Conservation (phyloP, 2,888 invertebrate genomes). For the Apodemia duryi region DNA sequence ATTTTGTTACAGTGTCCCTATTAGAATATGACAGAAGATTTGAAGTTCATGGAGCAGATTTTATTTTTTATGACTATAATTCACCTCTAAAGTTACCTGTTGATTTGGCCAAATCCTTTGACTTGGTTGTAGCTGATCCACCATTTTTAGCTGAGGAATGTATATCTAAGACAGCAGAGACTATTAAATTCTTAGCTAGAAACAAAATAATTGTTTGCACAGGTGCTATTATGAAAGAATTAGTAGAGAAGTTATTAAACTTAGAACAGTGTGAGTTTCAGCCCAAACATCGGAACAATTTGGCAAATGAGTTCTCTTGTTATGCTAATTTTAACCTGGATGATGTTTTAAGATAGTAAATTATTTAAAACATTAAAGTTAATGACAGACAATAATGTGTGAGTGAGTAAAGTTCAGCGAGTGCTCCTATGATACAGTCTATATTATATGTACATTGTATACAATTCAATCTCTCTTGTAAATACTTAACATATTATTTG, state of each 20-base stretch:
- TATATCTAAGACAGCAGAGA: constrained; percentile 88
- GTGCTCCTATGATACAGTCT: no score
- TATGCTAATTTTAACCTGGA: constrained; percentile 92
- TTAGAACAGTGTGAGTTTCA: constrained; percentile 84
- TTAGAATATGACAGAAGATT: constrained; percentile 94
- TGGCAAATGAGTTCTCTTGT: constrained; percentile 95
- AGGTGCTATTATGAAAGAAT: constrained; percentile 88
- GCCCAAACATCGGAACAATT: constrained; percentile 92
- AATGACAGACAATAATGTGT: background rate
- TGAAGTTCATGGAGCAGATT: constrained; percentile 86
- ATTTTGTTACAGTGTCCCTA: constrained; percentile 80
- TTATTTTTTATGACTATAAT: constrained; percentile 93
- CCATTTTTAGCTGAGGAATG: constrained; percentile 97
- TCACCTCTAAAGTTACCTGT: constrained; percentile 83
- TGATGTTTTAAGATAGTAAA: constrained; percentile 47
- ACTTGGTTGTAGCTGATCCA: constrained; percentile 95
- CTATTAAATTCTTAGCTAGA: constrained; percentile 86
- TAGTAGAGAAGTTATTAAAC: constrained; percentile 81
- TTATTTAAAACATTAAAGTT: background rate
- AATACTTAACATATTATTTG: no score
- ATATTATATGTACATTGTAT: no score
- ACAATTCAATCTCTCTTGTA: no score
- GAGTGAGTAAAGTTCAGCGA: background rate
- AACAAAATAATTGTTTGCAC: constrained; percentile 92
- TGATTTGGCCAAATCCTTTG: constrained; percentile 81